Base-by-base conservation (phyloP, 2,888 invertebrate genomes). In the Trachelus iudaicus region DNA sequence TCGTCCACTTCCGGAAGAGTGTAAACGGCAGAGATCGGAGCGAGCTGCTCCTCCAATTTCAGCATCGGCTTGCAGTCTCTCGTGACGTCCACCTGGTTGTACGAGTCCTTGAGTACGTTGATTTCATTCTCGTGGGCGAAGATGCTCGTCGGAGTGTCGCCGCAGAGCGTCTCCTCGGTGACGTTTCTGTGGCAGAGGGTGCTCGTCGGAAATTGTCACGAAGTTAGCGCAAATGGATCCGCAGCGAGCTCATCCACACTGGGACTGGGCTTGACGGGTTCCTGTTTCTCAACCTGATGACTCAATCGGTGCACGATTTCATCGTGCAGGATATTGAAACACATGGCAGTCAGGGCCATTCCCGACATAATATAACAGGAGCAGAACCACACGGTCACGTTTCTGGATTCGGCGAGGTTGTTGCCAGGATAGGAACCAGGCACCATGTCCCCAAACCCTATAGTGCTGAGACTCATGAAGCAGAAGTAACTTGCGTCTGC, bases 401-500 rank as follows among this genome's bases (percentile, higher is more conserved):
- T 94, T 79, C 87, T 87, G 84, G 94, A 94, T 69, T 95, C 94
- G 68, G 93, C 93, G 92, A 94, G 89, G 91, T 93, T 90, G 92
- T 93, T 85, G 91, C 93, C 90, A 87, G 94, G 90, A 92, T 94
- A 91, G 91, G 93, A 91, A 40, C 96, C 96, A 76, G 97, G 97
- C 83, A 97, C 94, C 92, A 97, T 94, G 89, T 97, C 97, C 80
- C 97, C 97, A 85, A 97, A 97, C 56, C 98, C 98, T 88, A 97
- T 97, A 30, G 98, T 98, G 87, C 97, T 97, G 89, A 98, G 93
- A 84, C 97, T 97, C 95, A 98, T 98, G 92, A 98, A 98, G 92
- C 98, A 98, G 92, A 98, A 98, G 92, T 97, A 98, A 88, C 90
- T 90, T 35, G 91, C 91, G 80, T 91, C 94, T 94, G 85, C n/a